A percentile compares a stretch with the other conserved stretches of the same genome.
Evolutionary conservation across 2,113 vertebrate species (phyloP).

Genomic region (Petromus typicus): DNA sequence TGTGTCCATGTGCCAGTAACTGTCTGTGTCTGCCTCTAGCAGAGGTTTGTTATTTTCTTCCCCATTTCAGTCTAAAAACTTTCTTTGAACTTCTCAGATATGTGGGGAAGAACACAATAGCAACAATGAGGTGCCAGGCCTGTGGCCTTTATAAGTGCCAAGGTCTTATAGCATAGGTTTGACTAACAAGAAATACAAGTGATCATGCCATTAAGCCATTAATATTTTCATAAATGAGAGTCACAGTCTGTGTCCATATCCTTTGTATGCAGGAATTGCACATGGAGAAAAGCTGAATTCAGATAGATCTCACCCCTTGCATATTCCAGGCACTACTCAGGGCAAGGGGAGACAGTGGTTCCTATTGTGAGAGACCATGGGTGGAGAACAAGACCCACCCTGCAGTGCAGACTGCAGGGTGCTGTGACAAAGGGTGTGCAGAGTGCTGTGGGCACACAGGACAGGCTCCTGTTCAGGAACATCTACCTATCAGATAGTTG

Average conservation of each 20-base stretch:
- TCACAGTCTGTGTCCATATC: neutral
- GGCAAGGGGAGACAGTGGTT: neutral
- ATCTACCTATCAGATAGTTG: neutral
- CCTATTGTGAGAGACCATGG: neutral
- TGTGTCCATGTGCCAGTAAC: neutral
- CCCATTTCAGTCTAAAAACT: neutral
- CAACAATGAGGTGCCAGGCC: neutral
- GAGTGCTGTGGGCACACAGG: too few species aligned
- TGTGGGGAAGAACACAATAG: neutral
- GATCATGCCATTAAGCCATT: neutral
- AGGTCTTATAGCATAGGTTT: neutral
- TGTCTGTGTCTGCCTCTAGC: neutral
- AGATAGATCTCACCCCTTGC: neutral
- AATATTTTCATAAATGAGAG: neutral
- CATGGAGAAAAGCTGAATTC: neutral
- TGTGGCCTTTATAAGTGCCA: neutral
- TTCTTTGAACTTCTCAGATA: neutral
- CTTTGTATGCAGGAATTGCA: neutral
- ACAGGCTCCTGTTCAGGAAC: neutral
- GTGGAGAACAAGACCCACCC: rapidly evolving
- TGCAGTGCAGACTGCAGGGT: too few species aligned
- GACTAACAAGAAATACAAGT: neutral
- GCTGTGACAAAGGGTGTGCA: neutral
- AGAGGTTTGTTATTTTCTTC: neutral
- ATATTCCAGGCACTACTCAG: neutral